phyloP scores from a whole-genome alignment of 2,888 invertebrate genomes.

The Cephus pygmeus region DNA sequence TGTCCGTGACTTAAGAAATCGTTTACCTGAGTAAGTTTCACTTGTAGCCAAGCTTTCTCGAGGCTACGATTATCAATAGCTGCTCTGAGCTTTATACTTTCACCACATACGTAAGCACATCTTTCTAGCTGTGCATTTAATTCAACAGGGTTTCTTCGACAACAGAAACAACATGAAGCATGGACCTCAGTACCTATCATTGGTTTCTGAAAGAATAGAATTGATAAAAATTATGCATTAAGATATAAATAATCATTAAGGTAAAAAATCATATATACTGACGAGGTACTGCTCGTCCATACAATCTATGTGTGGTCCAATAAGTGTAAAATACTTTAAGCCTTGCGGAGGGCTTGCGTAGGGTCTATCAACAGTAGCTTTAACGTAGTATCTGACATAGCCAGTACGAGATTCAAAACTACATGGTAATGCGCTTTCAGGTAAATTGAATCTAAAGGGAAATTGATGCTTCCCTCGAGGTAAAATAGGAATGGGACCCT shows the following conservation, averaged over 20 bases:
- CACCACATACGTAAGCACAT: conserved; percentile 80
- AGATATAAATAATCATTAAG: neutral
- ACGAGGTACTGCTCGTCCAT: conserved; percentile 84
- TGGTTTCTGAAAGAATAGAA: conserved; percentile 69
- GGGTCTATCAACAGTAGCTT: conserved; percentile 79
- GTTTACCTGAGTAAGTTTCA: conserved; percentile 70
- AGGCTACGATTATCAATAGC: conserved; percentile 78
- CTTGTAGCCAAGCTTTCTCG: conserved; percentile 70
- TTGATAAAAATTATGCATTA: neutral
- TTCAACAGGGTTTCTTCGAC: conserved; percentile 76
- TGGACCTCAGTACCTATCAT: conserved; percentile 73
- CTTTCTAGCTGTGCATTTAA: conserved; percentile 77
- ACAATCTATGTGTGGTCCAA: conserved; percentile 83
- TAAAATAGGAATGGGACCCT: conserved; percentile 75
- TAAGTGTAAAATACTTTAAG: conserved; percentile 82
- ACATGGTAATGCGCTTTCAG: conserved; percentile 79
- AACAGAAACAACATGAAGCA: conserved; percentile 79
- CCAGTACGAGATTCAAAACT: conserved; percentile 82
- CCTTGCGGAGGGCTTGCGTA: conserved; percentile 83
- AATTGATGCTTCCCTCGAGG: conserved; percentile 78
- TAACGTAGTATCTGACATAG: conserved; percentile 79
- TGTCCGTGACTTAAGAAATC: neutral
- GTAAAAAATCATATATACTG: conserved; percentile 4
- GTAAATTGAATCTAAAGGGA: conserved; percentile 76
- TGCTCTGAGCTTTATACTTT: conserved; percentile 75